These are phyloP conservation scores for Drosophila anceps DNA, from an alignment of 2,888 invertebrate species.

Conservation along the genomic window DNA sequence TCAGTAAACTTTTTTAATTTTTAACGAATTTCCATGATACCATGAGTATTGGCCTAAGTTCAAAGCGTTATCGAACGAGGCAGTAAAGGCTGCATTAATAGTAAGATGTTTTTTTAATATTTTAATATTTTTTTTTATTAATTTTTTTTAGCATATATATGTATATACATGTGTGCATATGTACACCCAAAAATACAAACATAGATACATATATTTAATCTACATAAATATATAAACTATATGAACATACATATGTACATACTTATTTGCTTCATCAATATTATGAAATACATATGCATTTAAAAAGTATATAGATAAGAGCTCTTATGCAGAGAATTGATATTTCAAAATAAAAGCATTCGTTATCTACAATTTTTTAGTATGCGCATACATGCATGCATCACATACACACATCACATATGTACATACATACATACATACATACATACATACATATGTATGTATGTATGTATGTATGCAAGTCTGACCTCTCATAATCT, in stretches of 20 bases:
- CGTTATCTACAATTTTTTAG: constrained; percentile 4
- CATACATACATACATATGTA: neutral
- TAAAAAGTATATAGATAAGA: constrained; percentile 3
- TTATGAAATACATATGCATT: neutral
- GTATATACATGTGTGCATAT: no score
- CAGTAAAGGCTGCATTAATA: no score
- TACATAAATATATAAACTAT: neutral
- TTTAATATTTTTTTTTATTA: no score
- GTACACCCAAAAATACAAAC: no score
- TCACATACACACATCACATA: neutral
- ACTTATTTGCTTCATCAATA: neutral
- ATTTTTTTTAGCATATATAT: no score
- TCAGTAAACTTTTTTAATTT: no score
- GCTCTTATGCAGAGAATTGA: neutral
- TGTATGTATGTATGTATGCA: neutral
- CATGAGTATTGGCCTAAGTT: no score
- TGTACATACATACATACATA: neutral
- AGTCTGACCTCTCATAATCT: constrained; percentile 10
- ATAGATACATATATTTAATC: neutral
- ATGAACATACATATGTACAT: neutral
- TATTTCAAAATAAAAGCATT: constrained; percentile 1
- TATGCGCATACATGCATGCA: no score
- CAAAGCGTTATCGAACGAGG: no score
- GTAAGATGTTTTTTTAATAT: no score
- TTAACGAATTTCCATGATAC: no score